A percentile compares a stretch with the other conserved stretches of the same genome.
Conservation (phyloP, 2,888 invertebrate genomes). For the Hydriomena furcata region DNA sequence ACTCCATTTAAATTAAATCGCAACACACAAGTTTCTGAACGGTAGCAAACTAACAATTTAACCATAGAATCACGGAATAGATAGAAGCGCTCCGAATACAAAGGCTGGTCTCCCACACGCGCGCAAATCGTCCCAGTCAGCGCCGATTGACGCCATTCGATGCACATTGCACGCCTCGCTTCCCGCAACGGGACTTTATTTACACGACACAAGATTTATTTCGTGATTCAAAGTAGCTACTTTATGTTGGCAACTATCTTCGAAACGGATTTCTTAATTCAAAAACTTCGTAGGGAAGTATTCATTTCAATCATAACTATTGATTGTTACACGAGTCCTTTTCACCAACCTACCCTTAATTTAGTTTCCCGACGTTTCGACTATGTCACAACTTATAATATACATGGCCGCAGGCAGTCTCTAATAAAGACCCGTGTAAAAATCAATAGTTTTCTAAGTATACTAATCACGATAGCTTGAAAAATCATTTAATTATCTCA, state of each 20-base stretch:
- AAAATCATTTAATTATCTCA: no score
- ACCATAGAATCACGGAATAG: slow-evolving; percentile 22
- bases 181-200: slow-evolving; percentile 37
- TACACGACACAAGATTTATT: slow-evolving; percentile 42
- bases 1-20: slow-evolving; percentile 21
- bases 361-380: no score
- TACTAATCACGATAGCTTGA: no score
- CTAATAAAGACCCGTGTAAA: no score
- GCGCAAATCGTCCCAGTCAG: slow-evolving; percentile 37
- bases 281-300: no score
- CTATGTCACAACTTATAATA: no score
- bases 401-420: no score
- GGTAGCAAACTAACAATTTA: slow-evolving; percentile 27
- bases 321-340: no score
- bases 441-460: no score
- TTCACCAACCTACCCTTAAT: no score
- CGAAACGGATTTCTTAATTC: no score
- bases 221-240: slow-evolving; percentile 17
- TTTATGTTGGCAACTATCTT: neutral
- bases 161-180: slow-evolving; percentile 37
- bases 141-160: slow-evolving; percentile 34
- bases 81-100: slow-evolving; percentile 21
- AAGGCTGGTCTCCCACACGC: slow-evolving; percentile 23
- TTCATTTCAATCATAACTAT: no score
- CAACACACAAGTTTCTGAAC: slow-evolving; percentile 19